A percentile compares a stretch with the other conserved stretches of the same genome.
These are phyloP conservation scores for Apocrypta bakeri DNA, from an alignment of 1,140 invertebrate species.

Conservation along the genomic window DNA sequence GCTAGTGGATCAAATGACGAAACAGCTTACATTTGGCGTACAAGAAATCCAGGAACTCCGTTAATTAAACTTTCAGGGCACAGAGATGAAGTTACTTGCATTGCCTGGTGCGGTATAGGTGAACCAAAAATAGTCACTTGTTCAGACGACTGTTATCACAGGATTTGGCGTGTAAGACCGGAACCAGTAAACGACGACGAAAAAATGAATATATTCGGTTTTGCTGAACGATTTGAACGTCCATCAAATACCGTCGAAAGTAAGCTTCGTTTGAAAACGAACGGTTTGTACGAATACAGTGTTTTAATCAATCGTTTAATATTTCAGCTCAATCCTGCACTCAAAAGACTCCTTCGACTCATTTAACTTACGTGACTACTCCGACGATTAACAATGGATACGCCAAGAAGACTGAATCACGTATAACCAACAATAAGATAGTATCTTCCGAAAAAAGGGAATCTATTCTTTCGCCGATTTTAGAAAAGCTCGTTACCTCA, in stretches of 20 bases:
- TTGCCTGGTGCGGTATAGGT: conserved; percentile 81
- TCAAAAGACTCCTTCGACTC: not conserved
- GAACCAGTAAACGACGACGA: conserved; percentile 74
- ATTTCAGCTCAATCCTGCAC: not conserved
- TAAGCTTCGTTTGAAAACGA: not conserved
- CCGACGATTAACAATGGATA: not conserved
- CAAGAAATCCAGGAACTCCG: conserved; percentile 78
- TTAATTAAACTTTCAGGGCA: conserved; percentile 83
- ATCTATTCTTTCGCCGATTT: conserved; percentile 67
- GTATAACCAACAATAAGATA: not conserved
- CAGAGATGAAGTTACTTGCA: conserved; percentile 87
- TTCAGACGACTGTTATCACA: conserved; percentile 85
- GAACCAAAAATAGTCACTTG: conserved; percentile 82
- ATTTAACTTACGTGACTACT: not conserved
- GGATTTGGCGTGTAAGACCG: conserved; percentile 83
- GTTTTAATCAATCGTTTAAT: not conserved
- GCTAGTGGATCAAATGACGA: conserved; percentile 90
- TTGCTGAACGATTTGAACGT: conserved; percentile 69
- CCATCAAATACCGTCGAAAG: not conserved
- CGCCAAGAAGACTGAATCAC: not conserved
- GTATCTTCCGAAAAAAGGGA: conserved; percentile 47
- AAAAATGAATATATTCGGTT: conserved; percentile 73
- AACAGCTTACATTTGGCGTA: conserved; percentile 89
- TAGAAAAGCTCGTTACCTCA: conserved; percentile 61
- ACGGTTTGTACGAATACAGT: no score